Base-by-base conservation (phyloP, 2,888 invertebrate species). In the Xanthostigma xanthostigma region DNA sequence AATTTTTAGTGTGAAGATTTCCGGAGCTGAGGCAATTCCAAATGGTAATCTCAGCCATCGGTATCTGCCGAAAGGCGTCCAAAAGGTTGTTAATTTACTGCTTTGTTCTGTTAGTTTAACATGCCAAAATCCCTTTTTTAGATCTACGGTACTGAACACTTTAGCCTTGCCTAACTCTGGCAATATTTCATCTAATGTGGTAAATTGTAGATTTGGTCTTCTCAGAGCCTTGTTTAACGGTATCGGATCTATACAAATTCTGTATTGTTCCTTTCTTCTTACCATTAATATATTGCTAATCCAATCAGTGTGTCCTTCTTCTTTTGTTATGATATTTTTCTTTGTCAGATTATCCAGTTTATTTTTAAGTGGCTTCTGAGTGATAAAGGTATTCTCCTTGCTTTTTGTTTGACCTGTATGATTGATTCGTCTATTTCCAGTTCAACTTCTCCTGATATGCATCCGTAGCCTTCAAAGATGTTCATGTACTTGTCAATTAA, bases 61-160 rank as follows among this genome's bases (percentile, higher is more conserved):
- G 50, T 48, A 52, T 46, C 48, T 41, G 8, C 52, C 52, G 38
- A 50, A 52, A 12, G 50, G 50, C 17, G 51, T 53, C 46, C 50
- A 50, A 42, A 53, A 53, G n/a, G 9, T 10, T 17, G 43, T 42
- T 27, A 42, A 42, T 42, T 42, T 27, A 11, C 27, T 17, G 33
- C 43, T 42, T 10, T 27, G 11, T 27, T 42, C 33, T 8, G 8
- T 9, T 12, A 42, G n/a, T 42, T 42, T 27, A n/a, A 42, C 9
- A 9, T 54, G 53, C 52, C 53, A 53, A 53, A 55, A 56, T 10
- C 49, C 52, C 14, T 54, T 50, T 37, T 48, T 53, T 10, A 51
- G 48, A 46, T 56, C 54, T 6, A 54, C 44, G 10, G 46, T 45
- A 27, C 50, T 44, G 39, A 53, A 54, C 42, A 52, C 44, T 50